Evolutionary conservation across 2,797 vertebrate species (phyloP).

Genomic region (Pampus argenteus): DNA sequence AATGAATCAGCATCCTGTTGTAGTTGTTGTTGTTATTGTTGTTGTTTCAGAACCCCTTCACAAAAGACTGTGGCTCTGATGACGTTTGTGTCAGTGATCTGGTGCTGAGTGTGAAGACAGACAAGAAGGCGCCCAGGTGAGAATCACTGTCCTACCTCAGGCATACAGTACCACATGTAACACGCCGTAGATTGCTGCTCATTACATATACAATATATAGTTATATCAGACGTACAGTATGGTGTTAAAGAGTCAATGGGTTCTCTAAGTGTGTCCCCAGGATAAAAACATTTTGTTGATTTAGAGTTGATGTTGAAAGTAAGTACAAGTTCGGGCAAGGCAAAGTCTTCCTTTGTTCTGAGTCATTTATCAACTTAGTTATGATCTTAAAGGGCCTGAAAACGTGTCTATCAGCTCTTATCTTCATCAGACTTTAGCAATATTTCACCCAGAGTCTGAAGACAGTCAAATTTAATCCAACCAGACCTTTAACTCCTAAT

Average conservation of each 20-base stretch:
- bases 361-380: not conserved
- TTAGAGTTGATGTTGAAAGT: not conserved
- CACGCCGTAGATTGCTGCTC: not conserved
- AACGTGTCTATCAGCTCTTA: not conserved
- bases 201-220: not conserved
- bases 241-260: too few species aligned
- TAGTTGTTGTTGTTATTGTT: slow-evolving; percentile 6
- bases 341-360: not conserved
- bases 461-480: too few species aligned
- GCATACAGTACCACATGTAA: not conserved
- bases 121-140: slow-evolving; percentile 80
- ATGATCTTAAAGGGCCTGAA: not conserved
- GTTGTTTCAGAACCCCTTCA: slow-evolving; percentile 88
- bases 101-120: slow-evolving; percentile 82
- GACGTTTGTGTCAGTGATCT: slow-evolving; percentile 90
- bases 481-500: too few species aligned
- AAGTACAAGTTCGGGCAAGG: slow-evolving; percentile 6
- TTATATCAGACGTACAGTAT: not conserved
- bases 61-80: slow-evolving; percentile 93
- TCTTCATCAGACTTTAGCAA: too few species aligned
- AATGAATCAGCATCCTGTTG: not conserved
- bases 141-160: slow-evolving; percentile 23
- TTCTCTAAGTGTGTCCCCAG: not conserved
- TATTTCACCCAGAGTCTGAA: too few species aligned
- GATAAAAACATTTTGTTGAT: not conserved